Evolutionary conservation across 2,888 invertebrate genomes (phyloP).

Genomic region (Lingula anatina): DNA sequence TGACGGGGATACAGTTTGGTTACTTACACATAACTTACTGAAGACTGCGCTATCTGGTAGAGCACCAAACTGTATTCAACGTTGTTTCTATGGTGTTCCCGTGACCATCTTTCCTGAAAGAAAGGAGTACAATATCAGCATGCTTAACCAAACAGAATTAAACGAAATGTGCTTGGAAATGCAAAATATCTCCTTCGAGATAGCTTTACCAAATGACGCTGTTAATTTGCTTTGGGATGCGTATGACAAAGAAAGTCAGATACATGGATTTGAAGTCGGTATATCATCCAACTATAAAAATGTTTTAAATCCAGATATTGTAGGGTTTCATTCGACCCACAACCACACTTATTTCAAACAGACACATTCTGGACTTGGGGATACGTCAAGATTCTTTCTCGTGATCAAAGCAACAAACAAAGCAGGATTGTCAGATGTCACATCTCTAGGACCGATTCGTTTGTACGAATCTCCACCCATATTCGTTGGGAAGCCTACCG

Average conservation of each 20-base stretch:
- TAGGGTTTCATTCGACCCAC: conserved; percentile 12
- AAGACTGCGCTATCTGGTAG: conserved; percentile 9
- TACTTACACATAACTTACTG: conserved; percentile 11
- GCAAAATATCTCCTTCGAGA: conserved; percentile 3
- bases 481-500: conserved; percentile 1
- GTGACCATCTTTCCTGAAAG: too few relatives aligned
- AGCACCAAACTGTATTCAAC: too few relatives aligned
- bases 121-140: too few relatives aligned
- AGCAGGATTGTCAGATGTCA: conserved; percentile 12
- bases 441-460: conserved; percentile 14
- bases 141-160: too few relatives aligned
- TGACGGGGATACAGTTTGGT: conserved; percentile 7
- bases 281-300: conserved; percentile 8
- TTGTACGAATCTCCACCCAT: conserved; percentile 21
- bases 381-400: conserved; percentile 12
- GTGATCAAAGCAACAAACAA: conserved; percentile 16
- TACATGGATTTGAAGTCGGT: conserved; percentile 15
- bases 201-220: conserved; percentile 18
- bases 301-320: conserved; percentile 8
- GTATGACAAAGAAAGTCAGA: conserved; percentile 16
- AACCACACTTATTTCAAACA: conserved; percentile 8
- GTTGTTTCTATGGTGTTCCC: too few relatives aligned
- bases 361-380: conserved; percentile 12
- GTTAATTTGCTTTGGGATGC: conserved; percentile 15
- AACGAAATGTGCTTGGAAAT: too few relatives aligned